Conservation (phyloP, 2,797 vertebrate genomes). For the Phalloptychus januarius region DNA sequence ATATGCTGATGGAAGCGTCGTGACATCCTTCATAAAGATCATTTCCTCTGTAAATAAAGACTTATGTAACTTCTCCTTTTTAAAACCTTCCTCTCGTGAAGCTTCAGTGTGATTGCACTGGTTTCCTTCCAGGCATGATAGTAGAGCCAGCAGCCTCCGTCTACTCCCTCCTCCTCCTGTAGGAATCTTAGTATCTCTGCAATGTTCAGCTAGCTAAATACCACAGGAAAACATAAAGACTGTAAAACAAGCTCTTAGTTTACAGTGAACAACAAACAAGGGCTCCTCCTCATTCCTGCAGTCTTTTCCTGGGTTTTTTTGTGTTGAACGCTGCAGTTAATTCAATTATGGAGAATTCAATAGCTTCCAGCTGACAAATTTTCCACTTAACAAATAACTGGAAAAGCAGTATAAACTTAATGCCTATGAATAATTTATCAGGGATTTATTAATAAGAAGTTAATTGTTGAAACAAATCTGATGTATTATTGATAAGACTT, state of each 20-base stretch:
- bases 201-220: slow-evolving; percentile 16
- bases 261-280: slow-evolving; percentile 20
- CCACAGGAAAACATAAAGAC: slow-evolving; percentile 34
- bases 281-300: slow-evolving; percentile 15
- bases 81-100: slow-evolving; percentile 26
- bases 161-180: neutral
- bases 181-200: slow-evolving; percentile 37
- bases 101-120: slow-evolving; percentile 16
- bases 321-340: neutral
- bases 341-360: neutral
- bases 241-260: slow-evolving; percentile 36
- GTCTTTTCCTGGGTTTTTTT: neutral
- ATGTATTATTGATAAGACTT: neutral
- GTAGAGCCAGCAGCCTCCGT: slow-evolving; percentile 12
- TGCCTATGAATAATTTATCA: neutral
- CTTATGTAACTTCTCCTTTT: slow-evolving; percentile 16
- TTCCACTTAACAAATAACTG: neutral
- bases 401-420: neutral
- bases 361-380: neutral
- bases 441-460: neutral
- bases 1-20: slow-evolving; percentile 27
- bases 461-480: neutral
- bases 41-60: slow-evolving; percentile 27
- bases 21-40: slow-evolving; percentile 22
- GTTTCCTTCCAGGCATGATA: slow-evolving; percentile 27